Percentiles rank a stretch among this genome's conserved stretches.
Evolutionary conservation across 2,888 invertebrate species (phyloP).

Genomic region (Aleiodes testaceus): DNA sequence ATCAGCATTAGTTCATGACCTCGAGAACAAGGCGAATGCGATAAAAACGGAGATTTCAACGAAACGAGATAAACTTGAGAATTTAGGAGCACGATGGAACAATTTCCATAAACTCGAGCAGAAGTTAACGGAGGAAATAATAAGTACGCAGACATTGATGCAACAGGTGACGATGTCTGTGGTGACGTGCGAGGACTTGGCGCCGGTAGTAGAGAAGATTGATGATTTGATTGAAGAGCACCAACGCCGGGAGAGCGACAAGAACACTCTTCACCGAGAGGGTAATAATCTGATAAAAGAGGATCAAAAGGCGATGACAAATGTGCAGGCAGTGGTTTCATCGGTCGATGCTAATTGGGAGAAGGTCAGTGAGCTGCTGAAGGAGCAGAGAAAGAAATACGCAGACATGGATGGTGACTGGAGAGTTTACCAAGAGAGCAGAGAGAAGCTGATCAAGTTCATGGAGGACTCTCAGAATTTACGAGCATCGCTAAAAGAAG

Average conservation of each 20-base stretch:
- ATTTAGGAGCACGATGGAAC: constrained; percentile 84
- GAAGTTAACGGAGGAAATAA: constrained; percentile 79
- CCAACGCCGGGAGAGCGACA: constrained; percentile 78
- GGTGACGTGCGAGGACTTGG: constrained; percentile 73
- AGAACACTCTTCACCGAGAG: constrained; percentile 85
- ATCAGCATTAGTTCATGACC: constrained; percentile 81
- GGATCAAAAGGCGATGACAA: constrained; percentile 85
- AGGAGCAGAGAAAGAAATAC: constrained; percentile 84
- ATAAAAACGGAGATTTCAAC: constrained; percentile 80
- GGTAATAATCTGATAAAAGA: constrained; percentile 86
- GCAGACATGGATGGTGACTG: constrained; percentile 82
- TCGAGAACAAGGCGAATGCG: constrained; percentile 81
- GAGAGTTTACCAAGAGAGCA: constrained; percentile 84
- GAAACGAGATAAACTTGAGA: constrained; percentile 81
- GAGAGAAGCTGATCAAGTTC: constrained; percentile 81
- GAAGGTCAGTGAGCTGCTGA: constrained; percentile 82
- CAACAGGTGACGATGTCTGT: constrained; percentile 76
- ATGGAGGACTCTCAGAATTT: constrained; percentile 81
- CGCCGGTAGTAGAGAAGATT: constrained; percentile 74
- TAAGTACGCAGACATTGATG: constrained; percentile 76
- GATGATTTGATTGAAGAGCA: constrained; percentile 75
- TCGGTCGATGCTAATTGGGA: constrained; percentile 88
- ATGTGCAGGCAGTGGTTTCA: constrained; percentile 85
- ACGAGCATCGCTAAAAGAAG: constrained; percentile 78
- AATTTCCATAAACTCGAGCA: constrained; percentile 85